A percentile compares a stretch with the other conserved stretches of the same genome.
Conservation (phyloP, 2,113 vertebrate genomes). For the Mola mola region DNA sequence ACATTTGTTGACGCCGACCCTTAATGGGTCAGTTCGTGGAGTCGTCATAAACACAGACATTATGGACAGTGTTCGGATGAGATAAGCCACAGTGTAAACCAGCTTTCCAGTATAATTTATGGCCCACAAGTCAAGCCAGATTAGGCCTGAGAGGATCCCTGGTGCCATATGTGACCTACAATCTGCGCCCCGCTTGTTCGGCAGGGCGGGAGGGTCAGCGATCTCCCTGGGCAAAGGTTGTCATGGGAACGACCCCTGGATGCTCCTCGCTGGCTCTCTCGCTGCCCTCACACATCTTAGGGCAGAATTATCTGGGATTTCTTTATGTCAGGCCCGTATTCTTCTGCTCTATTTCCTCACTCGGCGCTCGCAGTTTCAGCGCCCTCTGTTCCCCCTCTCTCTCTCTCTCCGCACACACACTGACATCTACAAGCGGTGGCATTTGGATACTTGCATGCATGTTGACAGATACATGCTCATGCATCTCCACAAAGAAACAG, state of each 20-base stretch:
- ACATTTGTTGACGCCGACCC: constrained; percentile 52
- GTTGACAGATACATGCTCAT: constrained; percentile 17
- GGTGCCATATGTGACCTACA: constrained; percentile 86
- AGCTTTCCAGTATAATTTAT: constrained; percentile 79
- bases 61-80: constrained; percentile 52
- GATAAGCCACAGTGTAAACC: constrained; percentile 68
- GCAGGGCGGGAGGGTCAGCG: constrained; percentile 75
- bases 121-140: constrained; percentile 79
- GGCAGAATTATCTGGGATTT: constrained; percentile 74
- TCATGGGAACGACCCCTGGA: constrained; percentile 84
- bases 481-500: constrained; percentile 9
- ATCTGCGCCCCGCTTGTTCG: constrained; percentile 73
- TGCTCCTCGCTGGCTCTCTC: constrained; percentile 61
- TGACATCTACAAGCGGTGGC: constrained; percentile 24
- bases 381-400: constrained; percentile 44
- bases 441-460: constrained; percentile 23
- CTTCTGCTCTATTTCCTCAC: constrained; percentile 83
- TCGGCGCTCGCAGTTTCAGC: constrained; percentile 34
- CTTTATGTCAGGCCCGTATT: constrained; percentile 62
- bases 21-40: constrained; percentile 59
- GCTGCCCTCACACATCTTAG: constrained; percentile 64
- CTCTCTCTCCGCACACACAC: not conserved
- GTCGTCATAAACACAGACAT: constrained; percentile 48
- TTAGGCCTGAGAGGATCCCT: constrained; percentile 83
- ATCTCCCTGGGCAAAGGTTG: constrained; percentile 82